These are phyloP conservation scores for Tiphia femorata DNA, from an alignment of 2,888 invertebrate species.

Conservation along the genomic window DNA sequence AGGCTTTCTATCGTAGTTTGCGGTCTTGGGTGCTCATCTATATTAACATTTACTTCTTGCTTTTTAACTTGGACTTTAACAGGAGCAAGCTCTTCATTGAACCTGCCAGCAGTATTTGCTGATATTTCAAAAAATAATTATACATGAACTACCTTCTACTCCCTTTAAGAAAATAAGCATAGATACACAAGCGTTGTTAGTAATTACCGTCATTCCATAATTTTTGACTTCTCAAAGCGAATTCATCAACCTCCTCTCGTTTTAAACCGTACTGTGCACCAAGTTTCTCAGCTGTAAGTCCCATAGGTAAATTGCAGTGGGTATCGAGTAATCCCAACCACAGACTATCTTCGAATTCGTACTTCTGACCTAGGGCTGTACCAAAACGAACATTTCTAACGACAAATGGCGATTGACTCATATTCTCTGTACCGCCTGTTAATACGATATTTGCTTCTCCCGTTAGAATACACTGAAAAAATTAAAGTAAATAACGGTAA, in stretches of 20 bases:
- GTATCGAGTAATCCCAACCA: slow-evolving; percentile 92
- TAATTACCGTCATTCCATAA: slow-evolving; percentile 85
- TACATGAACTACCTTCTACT: not conserved
- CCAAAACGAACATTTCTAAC: slow-evolving; percentile 91
- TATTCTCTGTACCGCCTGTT: slow-evolving; percentile 95
- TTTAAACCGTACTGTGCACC: slow-evolving; percentile 87
- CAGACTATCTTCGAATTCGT: slow-evolving; percentile 87
- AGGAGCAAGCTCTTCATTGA: slow-evolving; percentile 91
- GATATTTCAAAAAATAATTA: slow-evolving; percentile 50
- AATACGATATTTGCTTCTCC: slow-evolving; percentile 89
- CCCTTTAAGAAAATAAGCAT: not conserved
- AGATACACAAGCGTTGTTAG: not conserved
- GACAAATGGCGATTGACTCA: slow-evolving; percentile 92
- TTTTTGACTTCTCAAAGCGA: slow-evolving; percentile 86
- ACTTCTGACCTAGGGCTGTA: slow-evolving; percentile 82
- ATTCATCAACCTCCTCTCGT: slow-evolving; percentile 87
- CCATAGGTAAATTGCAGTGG: slow-evolving; percentile 94
- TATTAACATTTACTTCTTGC: slow-evolving; percentile 81
- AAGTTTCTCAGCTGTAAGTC: slow-evolving; percentile 93
- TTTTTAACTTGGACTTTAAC: slow-evolving; percentile 87
- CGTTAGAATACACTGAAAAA: slow-evolving; percentile 82
- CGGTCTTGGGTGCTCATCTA: slow-evolving; percentile 95
- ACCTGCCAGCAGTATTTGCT: slow-evolving; percentile 91
- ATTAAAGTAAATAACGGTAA: slow-evolving; percentile 4
- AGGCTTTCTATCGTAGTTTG: slow-evolving; percentile 88